Conservation (phyloP, 2,797 vertebrate species). For the Petrocephalus sullivani region DNA sequence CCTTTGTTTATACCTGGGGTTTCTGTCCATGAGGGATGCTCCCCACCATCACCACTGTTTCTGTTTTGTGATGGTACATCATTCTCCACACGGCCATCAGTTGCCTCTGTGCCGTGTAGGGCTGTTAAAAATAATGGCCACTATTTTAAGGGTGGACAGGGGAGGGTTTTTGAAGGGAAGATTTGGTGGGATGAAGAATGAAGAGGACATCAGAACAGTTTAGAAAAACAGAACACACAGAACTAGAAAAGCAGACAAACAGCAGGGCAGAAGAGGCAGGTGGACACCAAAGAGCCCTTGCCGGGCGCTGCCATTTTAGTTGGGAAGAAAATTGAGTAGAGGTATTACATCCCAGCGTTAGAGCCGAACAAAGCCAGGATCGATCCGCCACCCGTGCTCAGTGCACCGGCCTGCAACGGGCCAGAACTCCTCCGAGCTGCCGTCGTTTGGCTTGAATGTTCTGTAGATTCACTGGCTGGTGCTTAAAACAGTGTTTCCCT, state of each 20-base stretch:
- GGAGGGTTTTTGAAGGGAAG: not conserved
- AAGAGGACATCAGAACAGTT: not conserved
- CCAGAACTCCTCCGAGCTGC: not conserved
- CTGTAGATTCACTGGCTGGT: not conserved
- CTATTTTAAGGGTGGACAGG: conserved; percentile 12
- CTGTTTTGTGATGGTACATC: not conserved
- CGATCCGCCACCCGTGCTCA: not conserved
- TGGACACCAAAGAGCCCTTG: not conserved
- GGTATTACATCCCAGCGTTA: not conserved
- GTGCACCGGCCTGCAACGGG: not conserved
- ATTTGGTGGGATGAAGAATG: not conserved
- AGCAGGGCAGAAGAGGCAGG: not conserved
- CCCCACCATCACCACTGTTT: not conserved
- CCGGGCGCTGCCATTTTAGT: not conserved
- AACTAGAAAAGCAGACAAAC: not conserved
- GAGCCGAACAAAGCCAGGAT: not conserved
- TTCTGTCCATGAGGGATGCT: not conserved
- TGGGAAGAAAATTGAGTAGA: not conserved
- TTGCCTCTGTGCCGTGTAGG: not conserved
- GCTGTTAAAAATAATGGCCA: conserved; percentile 16
- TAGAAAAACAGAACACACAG: not conserved
- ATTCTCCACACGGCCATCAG: not conserved
- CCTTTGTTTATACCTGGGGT: not conserved
- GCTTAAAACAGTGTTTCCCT: too few species aligned
- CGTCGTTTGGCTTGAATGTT: not conserved